Evolutionary conservation across 2,888 invertebrate genomes (phyloP), one percentile per base, ranked within the genome.

Genomic region (Sesamia inferens): DNA sequence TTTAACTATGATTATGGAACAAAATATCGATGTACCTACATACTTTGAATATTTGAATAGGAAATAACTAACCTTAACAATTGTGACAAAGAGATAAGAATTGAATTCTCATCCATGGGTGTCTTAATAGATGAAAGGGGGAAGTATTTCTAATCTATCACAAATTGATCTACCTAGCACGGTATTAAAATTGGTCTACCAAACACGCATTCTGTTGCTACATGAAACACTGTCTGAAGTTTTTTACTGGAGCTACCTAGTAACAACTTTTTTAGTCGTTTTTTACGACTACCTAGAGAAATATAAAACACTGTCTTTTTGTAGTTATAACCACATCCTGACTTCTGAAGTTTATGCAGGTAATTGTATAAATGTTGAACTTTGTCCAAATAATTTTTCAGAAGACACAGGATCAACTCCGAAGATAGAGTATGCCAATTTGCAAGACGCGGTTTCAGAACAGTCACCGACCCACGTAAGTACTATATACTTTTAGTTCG

Each of bases 391-490:
- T 74, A 57, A n/a, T 39, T 51, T 74, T 63, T 31, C 76, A 85
- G 85, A 63, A 58, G 10, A 65, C 2, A n/a, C 67, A 42, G 75
- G 42, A 44, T 1, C 65, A 0, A 10, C 69, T 42, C 76, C 78
- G 2, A 71, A 69, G 10, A 57, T 48, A 0, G 42, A 69, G 7
- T 77, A 76, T 54, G 62, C 69, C 10, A 67, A 75, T 14, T 16
- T 68, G 2, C 65, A 79, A 14, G 76, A 72, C 1, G 31, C 51
- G 5, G 19, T 61, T 0, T 16, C 72, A n/a, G 79, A 85, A 0
- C 75, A 74, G 51, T 66, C 78, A 0, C 62, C 79, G 2, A 24
- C 42, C 10, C 66, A 74, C 54, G 87, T 87, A 42, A 80, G 86
- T 85, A 65, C 11, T 39, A 7, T 5, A n/a, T 62, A n/a, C 0